Conservation (phyloP, 2,797 vertebrate genomes). For the Todus mexicanus region DNA sequence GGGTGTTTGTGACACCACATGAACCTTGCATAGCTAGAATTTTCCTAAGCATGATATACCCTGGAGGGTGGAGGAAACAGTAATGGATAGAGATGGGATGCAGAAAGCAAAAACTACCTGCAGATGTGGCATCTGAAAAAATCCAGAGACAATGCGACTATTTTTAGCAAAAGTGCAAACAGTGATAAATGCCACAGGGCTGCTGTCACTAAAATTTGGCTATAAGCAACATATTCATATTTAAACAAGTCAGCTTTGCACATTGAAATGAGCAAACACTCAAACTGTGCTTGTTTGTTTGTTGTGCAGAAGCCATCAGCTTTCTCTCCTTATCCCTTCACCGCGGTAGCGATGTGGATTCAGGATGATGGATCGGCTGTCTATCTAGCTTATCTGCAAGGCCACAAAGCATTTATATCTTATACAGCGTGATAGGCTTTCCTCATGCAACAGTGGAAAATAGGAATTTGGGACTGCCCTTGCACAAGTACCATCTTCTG, state of each 20-base stretch:
- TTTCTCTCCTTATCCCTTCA: conserved; percentile 20
- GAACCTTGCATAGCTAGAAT: background rate
- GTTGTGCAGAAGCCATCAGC: conserved; percentile 48
- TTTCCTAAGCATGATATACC: background rate
- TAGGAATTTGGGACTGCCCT: background rate
- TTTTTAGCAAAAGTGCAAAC: conserved; percentile 75
- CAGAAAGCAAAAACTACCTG: conserved; percentile 49
- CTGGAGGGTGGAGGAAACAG: background rate
- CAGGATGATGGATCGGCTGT: background rate
- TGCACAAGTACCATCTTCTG: background rate
- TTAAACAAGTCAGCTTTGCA: conserved; percentile 72
- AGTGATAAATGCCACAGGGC: conserved; percentile 53
- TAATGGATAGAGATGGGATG: background rate
- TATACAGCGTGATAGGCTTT: background rate
- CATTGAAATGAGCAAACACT: conserved; percentile 57
- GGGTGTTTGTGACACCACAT: background rate
- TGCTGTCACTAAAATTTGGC: conserved; percentile 70
- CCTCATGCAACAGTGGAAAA: background rate
- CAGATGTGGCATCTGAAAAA: conserved; percentile 53
- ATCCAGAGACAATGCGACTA: conserved; percentile 47
- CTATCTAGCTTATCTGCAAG: conserved; percentile 25
- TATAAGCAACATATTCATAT: conserved; percentile 72
- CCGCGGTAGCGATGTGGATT: background rate
- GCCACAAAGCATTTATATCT: background rate
- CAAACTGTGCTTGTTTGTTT: conserved; percentile 55